Base-by-base conservation (phyloP, 2,797 vertebrate species). In the Pangasius larnaudii region DNA sequence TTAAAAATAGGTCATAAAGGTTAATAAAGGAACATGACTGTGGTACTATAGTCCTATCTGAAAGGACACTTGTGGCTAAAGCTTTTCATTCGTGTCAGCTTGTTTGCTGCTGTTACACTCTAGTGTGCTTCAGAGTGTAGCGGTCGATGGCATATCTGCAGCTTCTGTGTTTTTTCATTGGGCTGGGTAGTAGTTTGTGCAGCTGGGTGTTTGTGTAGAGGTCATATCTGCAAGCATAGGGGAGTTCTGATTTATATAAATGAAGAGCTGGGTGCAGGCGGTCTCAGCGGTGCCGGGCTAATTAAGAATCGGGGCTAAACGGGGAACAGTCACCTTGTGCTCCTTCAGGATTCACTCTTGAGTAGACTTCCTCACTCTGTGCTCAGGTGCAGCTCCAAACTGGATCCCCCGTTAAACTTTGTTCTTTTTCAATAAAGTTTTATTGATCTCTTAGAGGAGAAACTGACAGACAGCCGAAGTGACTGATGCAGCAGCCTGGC, bases 301-400 rank as follows among this genome's bases (percentile, higher is more conserved):
- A 92, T 92, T 92, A 92, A 89, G 89, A 92, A 90, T 89, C 67
- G 24, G 84, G 90, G 91, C 91, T 92, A 92, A 92, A 92, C 81
- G 89, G 88, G 87, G 91, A 92, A 91, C 91, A 92, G 91, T 92
- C 91, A 92, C 91, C 90, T 92, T 92, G 91, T 72, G 88, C 90
- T 90, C 91, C 90, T 89, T 51, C 74, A 89, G 90, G 90, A 90
- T 85, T 75, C 53, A 39, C 74, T 87, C 75, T 22, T 71, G 85
- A 86, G 91, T 86, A 49, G 69, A 78, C 86, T 87, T 89, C 19
- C 78, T 85, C 51, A 39, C 74, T 71, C 59, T 2, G 89, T 7
- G 58, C 85, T 88, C 86, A 88, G 87, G 78, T 89, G 88, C 53
- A 80, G 63, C 82, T 56, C 67, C 61, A 78, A 85, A 85, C 81